These are phyloP conservation scores for Megalops cyprinoides DNA, from an alignment of 2,797 vertebrate species.

Conservation along the genomic window DNA sequence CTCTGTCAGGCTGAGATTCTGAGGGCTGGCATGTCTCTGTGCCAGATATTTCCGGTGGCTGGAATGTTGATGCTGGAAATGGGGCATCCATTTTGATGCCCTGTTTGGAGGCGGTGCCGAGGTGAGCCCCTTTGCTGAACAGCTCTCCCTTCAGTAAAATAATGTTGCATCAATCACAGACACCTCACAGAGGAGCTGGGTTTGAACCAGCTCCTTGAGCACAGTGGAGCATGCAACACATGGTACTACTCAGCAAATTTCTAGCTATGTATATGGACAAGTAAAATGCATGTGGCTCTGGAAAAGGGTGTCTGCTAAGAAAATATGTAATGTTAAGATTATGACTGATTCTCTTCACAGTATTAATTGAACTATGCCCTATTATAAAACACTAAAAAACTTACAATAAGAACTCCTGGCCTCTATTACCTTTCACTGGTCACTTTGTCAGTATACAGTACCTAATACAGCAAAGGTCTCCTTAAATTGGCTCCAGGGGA, in stretches of 20 bases:
- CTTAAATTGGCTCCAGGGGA: not conserved
- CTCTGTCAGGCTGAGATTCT: constrained; percentile 1
- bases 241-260: no score
- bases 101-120: constrained; percentile 26
- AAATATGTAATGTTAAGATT: no score
- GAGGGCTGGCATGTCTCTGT: constrained; percentile 22
- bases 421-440: not conserved
- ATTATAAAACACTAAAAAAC: no score
- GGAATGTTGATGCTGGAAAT: not conserved
- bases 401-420: no score
- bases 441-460: not conserved
- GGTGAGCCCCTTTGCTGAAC: constrained; percentile 40
- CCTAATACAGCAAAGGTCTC: not conserved
- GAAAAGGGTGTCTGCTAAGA: no score
- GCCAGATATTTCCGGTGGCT: constrained; percentile 28
- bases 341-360: no score
- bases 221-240: no score
- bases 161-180: constrained; percentile 51
- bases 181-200: constrained; percentile 19
- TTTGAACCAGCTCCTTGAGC: no score
- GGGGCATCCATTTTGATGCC: constrained; percentile 39
- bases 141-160: constrained; percentile 23
- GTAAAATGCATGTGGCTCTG: no score
- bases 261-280: no score
- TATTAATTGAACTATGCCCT: no score